Percentiles rank a stretch among this genome's conserved stretches.
Conservation (phyloP, 2,113 vertebrate species). For the Oophaga pumilio region DNA sequence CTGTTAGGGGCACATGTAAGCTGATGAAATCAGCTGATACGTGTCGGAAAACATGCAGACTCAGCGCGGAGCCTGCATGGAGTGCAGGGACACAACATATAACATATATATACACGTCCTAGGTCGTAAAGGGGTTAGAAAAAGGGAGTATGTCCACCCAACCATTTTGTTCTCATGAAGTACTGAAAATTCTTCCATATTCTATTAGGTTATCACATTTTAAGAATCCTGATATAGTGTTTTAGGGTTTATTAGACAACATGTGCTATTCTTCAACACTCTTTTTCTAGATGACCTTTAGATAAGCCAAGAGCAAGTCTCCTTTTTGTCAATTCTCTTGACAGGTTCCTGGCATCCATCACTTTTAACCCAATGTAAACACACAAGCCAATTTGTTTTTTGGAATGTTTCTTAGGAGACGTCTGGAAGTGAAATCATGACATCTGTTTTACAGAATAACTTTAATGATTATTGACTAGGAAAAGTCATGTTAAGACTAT, state of each 20-base stretch:
- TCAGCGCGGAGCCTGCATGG: too few species aligned
- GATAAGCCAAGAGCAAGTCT: neutral
- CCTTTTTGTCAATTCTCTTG: neutral
- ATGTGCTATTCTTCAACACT: neutral
- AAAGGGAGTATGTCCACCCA: too few species aligned
- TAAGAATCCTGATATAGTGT: too few species aligned
- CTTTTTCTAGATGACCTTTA: neutral
- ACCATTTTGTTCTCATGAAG: too few species aligned
- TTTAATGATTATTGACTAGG: slow-evolving; percentile 14
- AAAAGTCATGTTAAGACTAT: neutral
- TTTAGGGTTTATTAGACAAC: neutral
- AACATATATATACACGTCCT: too few species aligned
- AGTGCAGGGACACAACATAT: too few species aligned
- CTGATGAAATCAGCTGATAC: too few species aligned
- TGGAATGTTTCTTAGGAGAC: slow-evolving; percentile 1
- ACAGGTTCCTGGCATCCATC: neutral
- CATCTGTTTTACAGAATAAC: neutral
- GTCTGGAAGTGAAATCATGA: slow-evolving; percentile 5
- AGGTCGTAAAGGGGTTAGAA: too few species aligned
- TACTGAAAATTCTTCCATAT: too few species aligned
- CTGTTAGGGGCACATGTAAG: too few species aligned
- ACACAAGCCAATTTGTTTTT: neutral
- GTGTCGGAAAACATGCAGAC: too few species aligned
- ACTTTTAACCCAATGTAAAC: neutral
- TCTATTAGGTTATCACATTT: too few species aligned